Percentiles rank a stretch among this genome's conserved stretches.
phyloP scores from a whole-genome alignment of 1,140 invertebrate species.

The Nautilus pompilius region DNA sequence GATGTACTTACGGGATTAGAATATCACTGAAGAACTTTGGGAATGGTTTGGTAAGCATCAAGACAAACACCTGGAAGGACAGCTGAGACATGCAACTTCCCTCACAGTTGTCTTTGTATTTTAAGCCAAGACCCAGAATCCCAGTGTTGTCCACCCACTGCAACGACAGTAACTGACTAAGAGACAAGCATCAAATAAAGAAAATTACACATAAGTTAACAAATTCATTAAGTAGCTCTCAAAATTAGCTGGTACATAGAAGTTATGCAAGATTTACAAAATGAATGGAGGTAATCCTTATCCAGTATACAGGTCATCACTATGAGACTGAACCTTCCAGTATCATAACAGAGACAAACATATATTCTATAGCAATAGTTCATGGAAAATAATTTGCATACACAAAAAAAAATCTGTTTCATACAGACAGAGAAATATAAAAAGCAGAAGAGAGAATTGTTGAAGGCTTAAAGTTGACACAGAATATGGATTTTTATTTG shows the following conservation, averaged over 20 bases:
- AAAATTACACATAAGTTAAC: background rate
- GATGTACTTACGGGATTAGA: conserved; percentile 53
- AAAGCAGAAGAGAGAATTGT: too few species aligned
- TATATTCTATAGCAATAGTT: too few species aligned
- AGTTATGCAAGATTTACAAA: background rate
- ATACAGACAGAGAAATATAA: too few species aligned
- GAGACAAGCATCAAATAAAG: background rate
- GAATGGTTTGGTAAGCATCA: conserved; percentile 55
- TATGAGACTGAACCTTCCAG: too few species aligned
- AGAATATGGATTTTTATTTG: too few species aligned
- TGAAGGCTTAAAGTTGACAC: too few species aligned
- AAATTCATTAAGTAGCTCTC: background rate
- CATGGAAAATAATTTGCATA: too few species aligned
- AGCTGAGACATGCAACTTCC: conserved; percentile 56
- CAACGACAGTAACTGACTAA: too few species aligned
- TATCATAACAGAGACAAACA: too few species aligned
- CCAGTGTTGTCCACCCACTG: conserved; percentile 31
- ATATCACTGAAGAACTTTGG: conserved; percentile 54
- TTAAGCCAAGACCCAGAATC: conserved; percentile 41
- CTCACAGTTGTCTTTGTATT: conserved; percentile 52
- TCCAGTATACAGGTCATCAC: too few species aligned
- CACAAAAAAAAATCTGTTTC: too few species aligned
- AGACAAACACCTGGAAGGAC: conserved; percentile 53
- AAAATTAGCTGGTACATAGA: background rate
- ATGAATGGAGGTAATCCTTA: too few species aligned